Evolutionary conservation across 2,113 vertebrate species (phyloP), one percentile per base, ranked within the genome.

Genomic region (Macaca mulatta): DNA sequence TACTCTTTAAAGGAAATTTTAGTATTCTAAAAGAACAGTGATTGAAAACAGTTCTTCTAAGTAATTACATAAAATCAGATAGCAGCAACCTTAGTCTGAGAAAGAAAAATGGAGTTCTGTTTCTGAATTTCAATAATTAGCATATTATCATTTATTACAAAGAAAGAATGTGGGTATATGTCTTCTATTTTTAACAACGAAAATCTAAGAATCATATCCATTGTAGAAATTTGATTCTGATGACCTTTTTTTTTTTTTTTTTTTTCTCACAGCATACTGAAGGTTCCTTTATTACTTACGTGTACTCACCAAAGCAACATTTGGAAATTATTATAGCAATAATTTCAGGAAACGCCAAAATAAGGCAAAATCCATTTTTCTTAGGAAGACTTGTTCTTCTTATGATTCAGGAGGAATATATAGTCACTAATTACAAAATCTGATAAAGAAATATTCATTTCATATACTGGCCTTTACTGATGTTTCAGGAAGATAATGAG

Each of bases 401-500:
- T 38, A 23, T 1, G 40, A 32, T 50, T 90, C 14, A 67, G 70
- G 52, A 89, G 27, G 74, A 79, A 95, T 86, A 79, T 13, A 25
- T 0, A 43, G 32, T 87, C 59, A 88, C 77, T 48, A 74, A 67
- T 23, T 38, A 6, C 79, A 77, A 96, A 90, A 55, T 13, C 1
- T 8, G 20, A 22, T 32, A n/a, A 64, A 75, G 74, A 75, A 95
- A 85, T 7, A 40, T 40, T 83, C 17, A 25, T 45, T 86, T 74
- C 52, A 38, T 72, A 52, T 93, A 93, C 98, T 97, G 67, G 99
- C 99, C 99, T 99, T 99, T 93, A 99, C 99, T 11, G 99, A 99
- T 1, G 99, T 99, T 98, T 99, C 99, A 20, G 99, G 99, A 87
- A 99, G 98, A 98, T 99, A 99, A 95, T 99, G 99, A 25, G 99